These are phyloP conservation scores for Limnodromus scolopaceus DNA, from an alignment of 2,797 vertebrate genomes.

Conservation along the genomic window DNA sequence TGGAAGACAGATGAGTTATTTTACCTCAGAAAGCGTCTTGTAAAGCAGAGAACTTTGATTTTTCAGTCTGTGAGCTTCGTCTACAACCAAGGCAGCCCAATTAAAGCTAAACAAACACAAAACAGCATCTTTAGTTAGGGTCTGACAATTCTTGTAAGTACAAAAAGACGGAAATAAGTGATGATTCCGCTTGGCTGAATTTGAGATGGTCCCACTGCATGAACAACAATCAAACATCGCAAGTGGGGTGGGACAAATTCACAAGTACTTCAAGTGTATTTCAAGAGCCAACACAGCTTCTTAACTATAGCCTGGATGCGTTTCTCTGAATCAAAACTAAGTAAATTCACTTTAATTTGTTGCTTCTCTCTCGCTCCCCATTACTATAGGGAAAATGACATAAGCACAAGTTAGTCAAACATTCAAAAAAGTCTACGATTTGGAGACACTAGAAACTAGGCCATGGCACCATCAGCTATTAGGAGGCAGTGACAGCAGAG, in stretches of 20 bases:
- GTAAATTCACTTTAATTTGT: background rate
- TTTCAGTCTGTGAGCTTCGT: slow-evolving; percentile 95
- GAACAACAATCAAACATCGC: background rate
- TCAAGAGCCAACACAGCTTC: background rate
- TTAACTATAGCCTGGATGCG: background rate
- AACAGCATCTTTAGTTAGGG: background rate
- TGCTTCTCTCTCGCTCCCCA: background rate
- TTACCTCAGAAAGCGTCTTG: slow-evolving; percentile 88
- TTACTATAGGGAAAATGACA: background rate
- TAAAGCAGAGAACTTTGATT: slow-evolving; percentile 88
- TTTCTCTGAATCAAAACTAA: background rate
- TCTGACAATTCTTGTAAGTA: background rate
- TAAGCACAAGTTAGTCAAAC: background rate
- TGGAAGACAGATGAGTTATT: background rate
- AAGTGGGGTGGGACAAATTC: background rate
- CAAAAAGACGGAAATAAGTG: background rate
- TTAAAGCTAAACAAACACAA: slow-evolving; percentile 67
- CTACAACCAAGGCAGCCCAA: slow-evolving; percentile 86
- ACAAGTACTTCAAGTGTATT: background rate
- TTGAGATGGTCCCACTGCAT: background rate
- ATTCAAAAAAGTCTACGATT: background rate
- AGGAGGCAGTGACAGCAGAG: background rate
- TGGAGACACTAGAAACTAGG: background rate
- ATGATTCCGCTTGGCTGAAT: background rate
- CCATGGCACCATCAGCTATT: background rate